Base-by-base conservation (phyloP, 2,888 invertebrate species). In the Anagyrus pseudococci region DNA sequence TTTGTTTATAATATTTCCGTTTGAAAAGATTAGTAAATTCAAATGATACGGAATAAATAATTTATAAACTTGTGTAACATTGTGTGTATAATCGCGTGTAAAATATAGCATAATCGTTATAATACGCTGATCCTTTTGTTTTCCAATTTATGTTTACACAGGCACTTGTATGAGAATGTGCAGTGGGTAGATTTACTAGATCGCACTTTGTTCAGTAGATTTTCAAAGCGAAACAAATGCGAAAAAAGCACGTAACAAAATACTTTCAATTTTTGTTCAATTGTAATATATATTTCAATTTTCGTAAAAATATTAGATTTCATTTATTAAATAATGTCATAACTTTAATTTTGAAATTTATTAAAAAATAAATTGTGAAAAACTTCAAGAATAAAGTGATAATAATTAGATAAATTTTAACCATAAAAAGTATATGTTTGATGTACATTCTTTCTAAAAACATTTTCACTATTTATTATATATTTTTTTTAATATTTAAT, bases 141-240 rank as follows among this genome's bases (percentile, higher is more conserved):
- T 66, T 66, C 43, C 50, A 56, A 57, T 66, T 52, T 66, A 49
- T 57, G 62, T 56, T 62, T 20, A 59, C 49, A 64, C 44, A 66
- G 44, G 53, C 62, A 60, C 57, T 62, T 62, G 48, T 62, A 44
- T 43, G 62, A 62, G 57, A 7, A 10, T 62, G 62, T 60, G 55
- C 58, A 65, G 46, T 58, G 55, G n/a, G 58, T 65, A 65, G 58
- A 65, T 41, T 53, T 65, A 58, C 55, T 62, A 62, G 58, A 58
- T 58, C 58, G 65, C 58, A 65, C 62, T 65, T 58, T 64, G 57
- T 64, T 48, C 64, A 60, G 48, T 64, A 58, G 47, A 54, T 58
- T 44, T 44, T 44, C 22, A 6, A n/a, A 44, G 6, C 20, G 49
- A 58, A 44, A 58, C 43, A 58, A 22, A 33, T 48, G 41, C 37